Percentiles rank a stretch among this genome's conserved stretches.
phyloP scores from a whole-genome alignment of 2,888 invertebrate genomes.

The Drosophila prostipennis region DNA sequence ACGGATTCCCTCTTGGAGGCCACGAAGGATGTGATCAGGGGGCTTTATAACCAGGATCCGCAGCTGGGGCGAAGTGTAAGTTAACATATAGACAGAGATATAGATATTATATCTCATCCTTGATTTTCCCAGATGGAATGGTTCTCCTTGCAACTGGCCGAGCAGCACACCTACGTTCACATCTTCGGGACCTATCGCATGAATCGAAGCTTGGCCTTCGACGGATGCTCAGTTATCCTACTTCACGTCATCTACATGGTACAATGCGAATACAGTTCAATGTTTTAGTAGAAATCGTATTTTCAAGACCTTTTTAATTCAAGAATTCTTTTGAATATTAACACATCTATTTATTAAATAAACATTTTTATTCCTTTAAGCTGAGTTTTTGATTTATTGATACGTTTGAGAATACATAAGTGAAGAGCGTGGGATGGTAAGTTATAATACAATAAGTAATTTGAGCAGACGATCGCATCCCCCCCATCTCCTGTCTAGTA shows the following conservation, averaged over 20 bases:
- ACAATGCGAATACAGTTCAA: constrained; percentile 38
- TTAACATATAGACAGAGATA: neutral
- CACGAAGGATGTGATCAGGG: constrained; percentile 29
- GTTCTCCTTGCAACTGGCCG: constrained; percentile 37
- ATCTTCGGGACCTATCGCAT: constrained; percentile 19
- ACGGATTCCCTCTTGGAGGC: constrained; percentile 6
- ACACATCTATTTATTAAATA: neutral
- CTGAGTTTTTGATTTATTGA: constrained; percentile 34
- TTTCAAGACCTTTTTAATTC: too few species aligned
- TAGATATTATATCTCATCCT: neutral
- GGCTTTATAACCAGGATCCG: neutral
- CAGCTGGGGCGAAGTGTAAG: constrained; percentile 19
- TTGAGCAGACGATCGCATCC: constrained; percentile 36
- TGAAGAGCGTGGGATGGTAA: constrained; percentile 1
- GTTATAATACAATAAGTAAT: constrained; percentile 24
- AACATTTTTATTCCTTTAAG: neutral
- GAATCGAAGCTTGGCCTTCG: constrained; percentile 25
- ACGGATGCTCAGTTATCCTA: constrained; percentile 13
- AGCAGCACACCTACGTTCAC: constrained; percentile 22
- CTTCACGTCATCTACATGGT: constrained; percentile 48
- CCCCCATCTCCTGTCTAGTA: constrained; percentile 1
- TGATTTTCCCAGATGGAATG: constrained; percentile 31
- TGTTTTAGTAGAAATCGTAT: constrained; percentile 5
- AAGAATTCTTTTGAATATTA: too few species aligned
- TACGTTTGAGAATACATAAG: constrained; percentile 30